These are phyloP conservation scores for Mesembrinibis cayennensis DNA, from an alignment of 2,113 vertebrate genomes.

Conservation along the genomic window DNA sequence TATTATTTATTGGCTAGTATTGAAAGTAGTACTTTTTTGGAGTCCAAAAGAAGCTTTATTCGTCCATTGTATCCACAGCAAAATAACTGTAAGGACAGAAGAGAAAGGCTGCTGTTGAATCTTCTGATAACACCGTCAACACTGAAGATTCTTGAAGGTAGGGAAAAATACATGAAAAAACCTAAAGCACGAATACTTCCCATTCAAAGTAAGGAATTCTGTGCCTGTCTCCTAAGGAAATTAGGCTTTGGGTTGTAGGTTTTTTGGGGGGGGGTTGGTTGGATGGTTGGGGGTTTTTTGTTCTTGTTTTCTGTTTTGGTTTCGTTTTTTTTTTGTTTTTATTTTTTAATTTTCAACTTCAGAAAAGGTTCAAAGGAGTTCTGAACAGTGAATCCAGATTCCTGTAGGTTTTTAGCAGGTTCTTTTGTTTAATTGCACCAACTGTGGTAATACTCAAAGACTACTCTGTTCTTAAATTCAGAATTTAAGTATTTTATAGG, in stretches of 20 bases:
- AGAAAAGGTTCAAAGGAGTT: not conserved
- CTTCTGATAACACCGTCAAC: not conserved
- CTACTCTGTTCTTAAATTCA: not conserved
- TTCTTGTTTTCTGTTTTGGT: not conserved
- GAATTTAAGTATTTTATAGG: not conserved
- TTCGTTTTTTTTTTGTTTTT: no score
- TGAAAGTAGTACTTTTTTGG: not conserved
- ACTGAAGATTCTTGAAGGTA: not conserved
- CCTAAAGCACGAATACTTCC: not conserved
- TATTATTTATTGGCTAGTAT: not conserved
- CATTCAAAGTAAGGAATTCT: not conserved
- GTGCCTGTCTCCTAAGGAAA: not conserved
- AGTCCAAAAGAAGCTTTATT: not conserved
- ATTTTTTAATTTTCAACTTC: not conserved
- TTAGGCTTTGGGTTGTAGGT: not conserved
- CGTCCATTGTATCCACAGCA: not conserved
- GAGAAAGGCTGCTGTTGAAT: not conserved
- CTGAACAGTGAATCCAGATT: not conserved
- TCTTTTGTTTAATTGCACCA: not conserved
- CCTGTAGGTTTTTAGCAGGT: not conserved
- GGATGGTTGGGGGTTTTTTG: rapidly evolving
- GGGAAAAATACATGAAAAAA: not conserved
- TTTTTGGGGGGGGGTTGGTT: not conserved
- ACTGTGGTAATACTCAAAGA: not conserved
- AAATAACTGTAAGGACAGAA: not conserved